These are phyloP conservation scores for Gyps fulvus DNA, from an alignment of 2,113 vertebrate species.

Conservation along the genomic window DNA sequence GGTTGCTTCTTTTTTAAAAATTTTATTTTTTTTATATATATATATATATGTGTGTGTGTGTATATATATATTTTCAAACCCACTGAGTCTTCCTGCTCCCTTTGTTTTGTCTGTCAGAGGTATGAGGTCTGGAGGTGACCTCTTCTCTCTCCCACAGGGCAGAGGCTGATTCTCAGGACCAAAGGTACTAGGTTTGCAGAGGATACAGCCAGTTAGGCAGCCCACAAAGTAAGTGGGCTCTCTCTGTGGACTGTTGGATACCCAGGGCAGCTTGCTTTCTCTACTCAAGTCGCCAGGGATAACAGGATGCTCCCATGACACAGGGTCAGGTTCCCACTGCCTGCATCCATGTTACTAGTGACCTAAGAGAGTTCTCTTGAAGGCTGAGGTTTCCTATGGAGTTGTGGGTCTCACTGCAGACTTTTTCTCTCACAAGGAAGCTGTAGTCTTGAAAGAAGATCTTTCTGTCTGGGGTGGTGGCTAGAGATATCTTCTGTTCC, in stretches of 20 bases:
- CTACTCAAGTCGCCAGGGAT: background rate
- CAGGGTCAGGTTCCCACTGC: constrained; percentile 4
- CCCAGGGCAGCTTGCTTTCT: background rate
- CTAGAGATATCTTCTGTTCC: background rate
- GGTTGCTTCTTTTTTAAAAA: background rate
- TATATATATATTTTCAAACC: background rate
- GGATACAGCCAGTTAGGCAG: background rate
- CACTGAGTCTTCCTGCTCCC: background rate
- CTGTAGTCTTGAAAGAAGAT: background rate
- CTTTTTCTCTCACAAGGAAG: background rate
- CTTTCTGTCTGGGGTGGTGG: background rate
- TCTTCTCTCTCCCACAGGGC: background rate
- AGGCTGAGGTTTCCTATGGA: background rate
- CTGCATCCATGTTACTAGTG: background rate
- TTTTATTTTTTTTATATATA: background rate
- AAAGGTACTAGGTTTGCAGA: background rate
- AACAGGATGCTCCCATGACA: constrained; percentile 43
- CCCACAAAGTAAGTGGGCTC: background rate
- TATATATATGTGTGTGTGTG: too few species aligned
- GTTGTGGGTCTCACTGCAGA: background rate
- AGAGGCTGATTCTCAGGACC: background rate
- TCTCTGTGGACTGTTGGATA: background rate
- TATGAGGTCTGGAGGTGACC: background rate
- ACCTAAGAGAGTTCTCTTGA: background rate
- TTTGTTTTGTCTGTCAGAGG: background rate